Conservation (phyloP, 2,888 invertebrate genomes). For the Kuschelorhynchus macadamiae region DNA sequence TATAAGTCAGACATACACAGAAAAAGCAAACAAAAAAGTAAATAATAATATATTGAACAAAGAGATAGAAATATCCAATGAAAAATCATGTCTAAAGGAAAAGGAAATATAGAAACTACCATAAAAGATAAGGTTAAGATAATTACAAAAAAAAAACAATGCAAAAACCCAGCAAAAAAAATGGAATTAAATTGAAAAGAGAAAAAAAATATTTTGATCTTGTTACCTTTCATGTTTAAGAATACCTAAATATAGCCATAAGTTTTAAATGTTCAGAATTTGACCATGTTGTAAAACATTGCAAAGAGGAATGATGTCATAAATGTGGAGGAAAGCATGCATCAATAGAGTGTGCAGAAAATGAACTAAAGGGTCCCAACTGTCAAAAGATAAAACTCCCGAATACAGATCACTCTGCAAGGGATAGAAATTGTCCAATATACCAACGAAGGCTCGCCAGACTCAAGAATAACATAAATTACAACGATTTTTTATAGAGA, state of each 20-base stretch:
- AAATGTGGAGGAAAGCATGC: slow-evolving; percentile 27
- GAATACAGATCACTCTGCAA: background rate
- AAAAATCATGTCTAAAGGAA: too few relatives aligned
- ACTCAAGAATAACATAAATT: background rate
- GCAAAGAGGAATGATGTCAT: slow-evolving; percentile 17
- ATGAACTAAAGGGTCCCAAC: slow-evolving; percentile 12
- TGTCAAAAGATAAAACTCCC: slow-evolving; percentile 19
- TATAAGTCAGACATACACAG: too few relatives aligned
- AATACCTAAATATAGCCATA: slow-evolving; percentile 22
- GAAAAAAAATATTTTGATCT: slow-evolving; percentile 16
- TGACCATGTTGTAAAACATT: slow-evolving; percentile 25
- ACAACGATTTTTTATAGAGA: background rate
- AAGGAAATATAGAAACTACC: too few relatives aligned
- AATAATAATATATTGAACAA: too few relatives aligned
- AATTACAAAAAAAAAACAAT: too few relatives aligned
- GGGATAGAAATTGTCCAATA: slow-evolving; percentile 17
- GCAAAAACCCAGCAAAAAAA: too few relatives aligned
- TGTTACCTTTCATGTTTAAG: slow-evolving; percentile 6
- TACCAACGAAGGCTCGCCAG: background rate
- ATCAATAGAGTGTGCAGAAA: slow-evolving; percentile 2
- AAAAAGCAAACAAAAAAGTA: too few relatives aligned
- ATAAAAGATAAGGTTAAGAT: too few relatives aligned
- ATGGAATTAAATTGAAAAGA: too few relatives aligned
- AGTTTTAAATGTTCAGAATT: slow-evolving; percentile 30
- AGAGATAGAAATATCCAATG: too few relatives aligned